Evolutionary conservation across 2,888 invertebrate genomes (phyloP).

Genomic region (Habrosyne pyritoides): DNA sequence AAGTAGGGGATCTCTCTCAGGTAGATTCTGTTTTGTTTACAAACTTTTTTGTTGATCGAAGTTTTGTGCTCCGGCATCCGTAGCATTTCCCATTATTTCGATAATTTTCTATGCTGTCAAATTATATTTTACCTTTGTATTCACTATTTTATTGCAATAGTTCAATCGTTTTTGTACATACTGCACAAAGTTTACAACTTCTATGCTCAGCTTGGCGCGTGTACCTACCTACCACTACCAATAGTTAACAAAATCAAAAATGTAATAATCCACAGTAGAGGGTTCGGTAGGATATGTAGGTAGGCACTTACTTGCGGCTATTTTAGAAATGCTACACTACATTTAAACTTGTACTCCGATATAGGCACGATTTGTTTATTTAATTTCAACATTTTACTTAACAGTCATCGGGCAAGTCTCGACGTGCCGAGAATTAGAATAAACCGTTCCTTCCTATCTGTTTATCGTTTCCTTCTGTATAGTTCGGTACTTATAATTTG

Average conservation of each 20-base stretch:
- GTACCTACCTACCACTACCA: background rate
- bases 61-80: background rate
- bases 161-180: background rate
- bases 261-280: background rate
- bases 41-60: background rate
- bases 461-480: constrained; percentile 35
- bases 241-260: background rate
- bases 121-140: background rate
- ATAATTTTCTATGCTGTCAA: background rate
- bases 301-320: constrained; percentile 31
- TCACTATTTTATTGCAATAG: background rate
- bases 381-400: constrained; percentile 33
- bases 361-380: constrained; percentile 17
- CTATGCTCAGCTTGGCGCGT: background rate
- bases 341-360: constrained; percentile 20
- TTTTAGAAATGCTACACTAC: constrained; percentile 36
- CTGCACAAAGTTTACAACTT: background rate
- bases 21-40: constrained; percentile 40
- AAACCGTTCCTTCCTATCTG: constrained; percentile 36
- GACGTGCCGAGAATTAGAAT: constrained; percentile 45
- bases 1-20: constrained; percentile 28
- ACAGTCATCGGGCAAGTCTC: constrained; percentile 29
- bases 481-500: constrained; percentile 24
- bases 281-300: constrained; percentile 12
- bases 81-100: background rate